phyloP scores from a whole-genome alignment of 2,888 invertebrate species.

The Pasiphila rectangulata region DNA sequence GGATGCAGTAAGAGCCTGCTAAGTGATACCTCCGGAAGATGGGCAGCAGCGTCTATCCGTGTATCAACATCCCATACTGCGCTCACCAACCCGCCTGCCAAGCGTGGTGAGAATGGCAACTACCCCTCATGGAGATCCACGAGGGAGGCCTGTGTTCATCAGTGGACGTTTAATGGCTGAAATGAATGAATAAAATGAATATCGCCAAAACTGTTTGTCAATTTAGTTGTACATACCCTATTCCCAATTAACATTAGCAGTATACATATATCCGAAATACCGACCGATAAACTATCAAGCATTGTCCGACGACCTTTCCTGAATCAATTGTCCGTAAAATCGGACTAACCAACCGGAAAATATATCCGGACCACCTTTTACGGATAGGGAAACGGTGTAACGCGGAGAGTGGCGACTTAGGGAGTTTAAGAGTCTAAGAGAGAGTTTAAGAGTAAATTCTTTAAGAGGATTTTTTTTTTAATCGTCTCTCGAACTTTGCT shows the following conservation, averaged over 20 bases:
- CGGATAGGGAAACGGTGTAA: constrained; percentile 39
- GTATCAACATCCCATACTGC: no score
- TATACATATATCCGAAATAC: constrained; percentile 65
- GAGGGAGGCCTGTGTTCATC: no score
- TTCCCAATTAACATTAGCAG: constrained; percentile 68
- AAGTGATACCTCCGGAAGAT: no score
- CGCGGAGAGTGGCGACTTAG: constrained; percentile 8
- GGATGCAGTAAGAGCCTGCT: no score
- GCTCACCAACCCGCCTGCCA: no score
- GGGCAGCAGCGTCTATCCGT: no score
- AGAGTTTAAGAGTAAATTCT: neutral
- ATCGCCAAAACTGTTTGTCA: no score
- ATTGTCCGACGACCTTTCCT: constrained; percentile 65
- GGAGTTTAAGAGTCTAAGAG: neutral
- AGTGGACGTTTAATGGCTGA: no score
- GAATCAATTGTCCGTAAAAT: constrained; percentile 79
- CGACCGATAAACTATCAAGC: constrained; percentile 64
- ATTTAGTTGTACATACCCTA: no score
- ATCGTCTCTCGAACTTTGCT: no score
- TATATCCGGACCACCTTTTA: constrained; percentile 70
- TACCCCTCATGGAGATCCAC: no score
- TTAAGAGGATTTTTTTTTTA: neutral
- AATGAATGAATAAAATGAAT: neutral
- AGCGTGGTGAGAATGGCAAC: no score
- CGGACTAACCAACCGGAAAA: constrained; percentile 77